A percentile compares a stretch with the other conserved stretches of the same genome.
Conservation (phyloP, 1,140 invertebrate species). For the Bombyx mandarina region DNA sequence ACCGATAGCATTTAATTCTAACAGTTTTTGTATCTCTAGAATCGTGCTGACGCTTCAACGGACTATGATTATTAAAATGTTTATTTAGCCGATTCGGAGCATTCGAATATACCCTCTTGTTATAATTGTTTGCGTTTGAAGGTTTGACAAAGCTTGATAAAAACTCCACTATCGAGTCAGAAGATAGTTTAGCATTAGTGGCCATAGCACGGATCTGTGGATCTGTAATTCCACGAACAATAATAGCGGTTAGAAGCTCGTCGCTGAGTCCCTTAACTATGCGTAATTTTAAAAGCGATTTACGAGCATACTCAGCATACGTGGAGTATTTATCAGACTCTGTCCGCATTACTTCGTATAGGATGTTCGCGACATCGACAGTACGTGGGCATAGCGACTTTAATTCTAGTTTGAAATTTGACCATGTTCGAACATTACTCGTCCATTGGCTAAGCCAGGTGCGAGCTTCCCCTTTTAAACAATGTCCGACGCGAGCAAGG, state of each 20-base stretch:
- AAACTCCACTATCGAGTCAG: constrained; percentile 11
- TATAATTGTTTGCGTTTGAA: no score
- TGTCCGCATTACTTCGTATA: constrained; percentile 14
- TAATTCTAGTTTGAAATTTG: not conserved
- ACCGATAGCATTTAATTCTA: no score
- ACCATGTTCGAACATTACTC: not conserved
- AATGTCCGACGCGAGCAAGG: not conserved
- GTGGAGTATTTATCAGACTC: constrained; percentile 18
- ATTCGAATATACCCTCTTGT: no score
- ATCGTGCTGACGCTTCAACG: no score
- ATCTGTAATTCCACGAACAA: constrained; percentile 13
- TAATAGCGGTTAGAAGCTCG: constrained; percentile 9
- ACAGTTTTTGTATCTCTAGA: no score
- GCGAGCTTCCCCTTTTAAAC: not conserved
- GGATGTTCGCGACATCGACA: constrained; percentile 17
- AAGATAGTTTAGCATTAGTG: constrained; percentile 13
- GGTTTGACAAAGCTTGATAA: constrained; percentile 18
- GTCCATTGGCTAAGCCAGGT: not conserved
- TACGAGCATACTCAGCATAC: constrained; percentile 18
- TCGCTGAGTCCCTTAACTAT: constrained; percentile 16
- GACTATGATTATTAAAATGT: no score
- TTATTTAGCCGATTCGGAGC: no score
- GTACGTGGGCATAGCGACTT: no score
- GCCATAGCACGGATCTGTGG: constrained; percentile 17
- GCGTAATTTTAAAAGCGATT: constrained; percentile 11